These are phyloP conservation scores for Linnaemya vulpina DNA, from an alignment of 2,888 invertebrate species.

Conservation along the genomic window DNA sequence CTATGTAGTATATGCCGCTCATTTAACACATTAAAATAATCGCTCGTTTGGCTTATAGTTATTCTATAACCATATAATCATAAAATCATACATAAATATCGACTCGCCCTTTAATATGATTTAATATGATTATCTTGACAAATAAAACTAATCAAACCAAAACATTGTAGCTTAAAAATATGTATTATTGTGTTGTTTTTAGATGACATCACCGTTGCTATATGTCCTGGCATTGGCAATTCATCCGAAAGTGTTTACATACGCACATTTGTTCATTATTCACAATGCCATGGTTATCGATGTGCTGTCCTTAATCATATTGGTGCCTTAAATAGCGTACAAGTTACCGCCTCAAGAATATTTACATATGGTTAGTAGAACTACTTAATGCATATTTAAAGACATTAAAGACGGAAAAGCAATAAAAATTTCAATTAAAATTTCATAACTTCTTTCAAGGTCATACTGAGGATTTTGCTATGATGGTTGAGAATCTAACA, in stretches of 20 bases:
- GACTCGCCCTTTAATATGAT: too few species aligned
- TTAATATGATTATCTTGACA: too few species aligned
- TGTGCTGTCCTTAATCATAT: conserved; percentile 97
- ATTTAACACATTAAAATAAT: too few species aligned
- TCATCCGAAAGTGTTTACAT: conserved; percentile 97
- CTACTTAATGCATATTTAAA: conserved; percentile 8
- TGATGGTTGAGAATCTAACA: conserved; percentile 90
- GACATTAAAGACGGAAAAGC: neutral
- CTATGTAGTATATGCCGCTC: too few species aligned
- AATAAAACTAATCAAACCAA: too few species aligned
- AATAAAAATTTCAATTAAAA: conserved; percentile 18
- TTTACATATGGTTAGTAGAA: conserved; percentile 93
- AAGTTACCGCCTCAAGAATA: conserved; percentile 93
- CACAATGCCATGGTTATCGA: conserved; percentile 94
- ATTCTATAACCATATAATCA: too few species aligned
- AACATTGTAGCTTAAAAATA: neutral
- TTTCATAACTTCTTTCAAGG: conserved; percentile 84
- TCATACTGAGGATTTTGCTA: conserved; percentile 93
- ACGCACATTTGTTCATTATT: conserved; percentile 95
- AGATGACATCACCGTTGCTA: conserved; percentile 94
- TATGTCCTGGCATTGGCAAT: conserved; percentile 96
- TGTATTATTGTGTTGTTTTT: conserved; percentile 14
- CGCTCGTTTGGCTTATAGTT: too few species aligned
- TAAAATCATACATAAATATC: too few species aligned
- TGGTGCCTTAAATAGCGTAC: conserved; percentile 92